These are phyloP conservation scores for Metopia argyrocephala DNA, from an alignment of 2,888 invertebrate species.

Conservation along the genomic window DNA sequence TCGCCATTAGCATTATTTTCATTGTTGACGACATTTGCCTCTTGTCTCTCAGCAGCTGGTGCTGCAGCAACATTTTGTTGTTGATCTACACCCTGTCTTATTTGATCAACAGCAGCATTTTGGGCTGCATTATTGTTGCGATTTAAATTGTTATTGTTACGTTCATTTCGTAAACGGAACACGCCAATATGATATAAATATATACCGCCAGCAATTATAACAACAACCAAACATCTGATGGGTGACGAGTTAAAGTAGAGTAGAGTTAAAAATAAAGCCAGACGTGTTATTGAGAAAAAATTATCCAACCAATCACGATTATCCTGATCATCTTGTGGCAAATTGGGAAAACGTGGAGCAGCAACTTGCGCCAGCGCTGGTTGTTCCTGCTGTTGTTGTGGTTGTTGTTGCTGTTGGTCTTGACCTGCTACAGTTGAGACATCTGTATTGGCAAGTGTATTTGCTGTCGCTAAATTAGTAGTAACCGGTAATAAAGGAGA, in stretches of 20 bases:
- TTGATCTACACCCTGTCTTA: conserved; percentile 63
- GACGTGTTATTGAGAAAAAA: conserved; percentile 90
- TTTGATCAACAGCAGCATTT: conserved; percentile 68
- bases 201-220: conserved; percentile 86
- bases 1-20: conserved; percentile 48
- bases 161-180: conserved; percentile 80
- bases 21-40: conserved; percentile 23
- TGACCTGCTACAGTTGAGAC: conserved; percentile 34
- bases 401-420: conserved; percentile 52
- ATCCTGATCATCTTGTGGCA: conserved; percentile 81
- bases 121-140: conserved; percentile 75
- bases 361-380: conserved; percentile 63
- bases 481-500: conserved; percentile 3
- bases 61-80: conserved; percentile 52
- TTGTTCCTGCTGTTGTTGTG: conserved; percentile 53
- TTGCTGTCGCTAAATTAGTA: background rate
- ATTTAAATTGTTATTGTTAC: conserved; percentile 77
- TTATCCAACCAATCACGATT: conserved; percentile 95
- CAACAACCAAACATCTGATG: conserved; percentile 88
- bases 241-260: conserved; percentile 97
- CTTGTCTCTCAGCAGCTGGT: conserved; percentile 21
- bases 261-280: conserved; percentile 90
- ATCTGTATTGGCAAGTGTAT: background rate
- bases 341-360: conserved; percentile 74
- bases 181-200: conserved; percentile 90